These are phyloP conservation scores for Taenioides sp. DNA, from an alignment of 2,797 vertebrate species.

Conservation along the genomic window DNA sequence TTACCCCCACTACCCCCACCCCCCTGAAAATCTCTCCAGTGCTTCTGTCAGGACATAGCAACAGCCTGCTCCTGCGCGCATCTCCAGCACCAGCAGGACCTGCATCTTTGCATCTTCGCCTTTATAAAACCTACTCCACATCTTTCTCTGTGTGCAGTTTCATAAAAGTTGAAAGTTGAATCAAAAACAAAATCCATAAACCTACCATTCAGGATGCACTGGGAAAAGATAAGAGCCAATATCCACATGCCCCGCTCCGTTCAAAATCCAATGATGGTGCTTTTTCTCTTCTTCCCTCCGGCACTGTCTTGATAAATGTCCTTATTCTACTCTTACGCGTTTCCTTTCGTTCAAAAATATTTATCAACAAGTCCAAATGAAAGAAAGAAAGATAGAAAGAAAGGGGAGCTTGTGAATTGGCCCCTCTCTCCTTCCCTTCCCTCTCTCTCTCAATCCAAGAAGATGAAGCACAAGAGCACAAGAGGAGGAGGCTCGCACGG, in stretches of 20 bases:
- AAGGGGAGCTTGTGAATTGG: conserved; percentile 60
- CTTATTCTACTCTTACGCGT: conserved; percentile 65
- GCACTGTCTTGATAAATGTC: conserved; percentile 45
- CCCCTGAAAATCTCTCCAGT: conserved; percentile 24
- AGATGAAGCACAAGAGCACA: conserved; percentile 51
- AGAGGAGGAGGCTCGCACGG: conserved; percentile 68
- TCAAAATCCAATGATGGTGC: conserved; percentile 86
- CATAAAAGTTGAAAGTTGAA: conserved; percentile 5
- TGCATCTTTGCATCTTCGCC: not conserved
- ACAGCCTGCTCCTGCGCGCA: conserved; percentile 53
- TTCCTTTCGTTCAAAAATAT: conserved; percentile 56
- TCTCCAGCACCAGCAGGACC: conserved; percentile 21
- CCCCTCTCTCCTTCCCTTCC: conserved; percentile 42
- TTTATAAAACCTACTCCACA: not conserved
- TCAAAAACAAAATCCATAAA: conserved; percentile 41
- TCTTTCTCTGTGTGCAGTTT: not conserved
- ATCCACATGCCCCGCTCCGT: conserved; percentile 97
- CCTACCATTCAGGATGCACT: conserved; percentile 98
- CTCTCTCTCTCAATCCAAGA: conserved; percentile 63
- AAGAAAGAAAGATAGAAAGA: conserved; percentile 36
- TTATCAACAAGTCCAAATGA: conserved; percentile 75
- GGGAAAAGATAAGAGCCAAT: conserved; percentile 95
- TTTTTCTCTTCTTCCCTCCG: conserved; percentile 76
- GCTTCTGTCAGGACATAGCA: conserved; percentile 63
- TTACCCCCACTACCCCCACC: conserved; percentile 5